Conservation (phyloP, 2,888 invertebrate genomes). For the Pardosa pseudoannulata region DNA sequence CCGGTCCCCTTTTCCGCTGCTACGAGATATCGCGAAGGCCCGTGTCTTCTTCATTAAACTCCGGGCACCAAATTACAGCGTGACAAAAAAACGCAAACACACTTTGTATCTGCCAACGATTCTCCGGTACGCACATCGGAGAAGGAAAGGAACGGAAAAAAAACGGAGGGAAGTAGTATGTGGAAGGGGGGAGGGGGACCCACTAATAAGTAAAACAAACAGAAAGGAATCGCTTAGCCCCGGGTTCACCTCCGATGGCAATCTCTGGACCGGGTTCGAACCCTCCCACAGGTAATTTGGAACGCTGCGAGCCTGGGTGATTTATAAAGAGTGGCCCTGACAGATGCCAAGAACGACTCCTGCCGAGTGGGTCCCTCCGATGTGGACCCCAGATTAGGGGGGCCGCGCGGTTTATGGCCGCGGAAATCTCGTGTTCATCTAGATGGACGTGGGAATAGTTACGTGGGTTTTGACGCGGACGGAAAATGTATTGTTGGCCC, state of each 20-base stretch:
- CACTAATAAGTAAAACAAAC: constrained; percentile 66
- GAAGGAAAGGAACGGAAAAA: constrained; percentile 20
- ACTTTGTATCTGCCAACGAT: constrained; percentile 65
- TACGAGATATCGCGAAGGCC: constrained; percentile 40
- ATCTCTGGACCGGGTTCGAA: constrained; percentile 37
- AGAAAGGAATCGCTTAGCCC: constrained; percentile 67
- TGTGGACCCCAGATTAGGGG: constrained; percentile 1
- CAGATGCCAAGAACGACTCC: constrained; percentile 48
- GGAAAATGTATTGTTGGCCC: no score
- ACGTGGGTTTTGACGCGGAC: no score
- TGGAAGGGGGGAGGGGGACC: constrained; percentile 6
- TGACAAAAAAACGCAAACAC: constrained; percentile 63
- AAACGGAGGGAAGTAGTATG: not conserved
- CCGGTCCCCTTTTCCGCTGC: constrained; percentile 20
- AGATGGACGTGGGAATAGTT: not conserved
- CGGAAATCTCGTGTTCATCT: not conserved
- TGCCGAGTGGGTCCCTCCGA: not conserved
- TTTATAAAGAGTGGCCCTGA: constrained; percentile 65
- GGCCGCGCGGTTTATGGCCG: not conserved
- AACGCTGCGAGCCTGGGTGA: constrained; percentile 58
- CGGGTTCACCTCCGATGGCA: constrained; percentile 62
- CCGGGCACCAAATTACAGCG: constrained; percentile 56
- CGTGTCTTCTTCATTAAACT: constrained; percentile 66
- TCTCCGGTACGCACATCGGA: constrained; percentile 20
- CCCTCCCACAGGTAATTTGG: constrained; percentile 72